Conservation (phyloP, 2,888 invertebrate species). For the Lacanobia oleracea region DNA sequence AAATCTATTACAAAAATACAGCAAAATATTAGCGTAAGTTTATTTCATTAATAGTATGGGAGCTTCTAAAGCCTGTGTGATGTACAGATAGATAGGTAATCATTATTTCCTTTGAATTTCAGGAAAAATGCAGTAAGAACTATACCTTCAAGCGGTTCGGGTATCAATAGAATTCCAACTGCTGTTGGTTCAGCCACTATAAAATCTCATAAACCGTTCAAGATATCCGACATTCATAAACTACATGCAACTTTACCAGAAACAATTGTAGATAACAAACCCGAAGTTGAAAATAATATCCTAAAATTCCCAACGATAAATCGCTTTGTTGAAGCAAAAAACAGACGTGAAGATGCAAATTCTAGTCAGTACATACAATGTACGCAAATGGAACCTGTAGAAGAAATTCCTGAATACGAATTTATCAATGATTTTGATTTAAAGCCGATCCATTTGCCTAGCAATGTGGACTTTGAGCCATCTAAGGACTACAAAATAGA, state of each 20-base stretch:
- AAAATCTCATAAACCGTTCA: constrained; percentile 77
- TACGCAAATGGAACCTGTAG: background rate
- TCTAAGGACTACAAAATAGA: constrained; percentile 70
- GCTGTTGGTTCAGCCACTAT: constrained; percentile 12
- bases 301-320: background rate
- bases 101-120: constrained; percentile 39
- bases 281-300: constrained; percentile 8
- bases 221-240: constrained; percentile 79
- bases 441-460: constrained; percentile 42
- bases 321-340: constrained; percentile 13
- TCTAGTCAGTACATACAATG: constrained; percentile 1
- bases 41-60: background rate
- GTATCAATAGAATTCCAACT: constrained; percentile 27
- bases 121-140: constrained; percentile 59
- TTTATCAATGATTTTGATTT: constrained; percentile 34
- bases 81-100: background rate
- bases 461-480: constrained; percentile 38
- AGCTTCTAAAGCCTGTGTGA: background rate
- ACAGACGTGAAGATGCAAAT: constrained; percentile 3
- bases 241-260: constrained; percentile 70
- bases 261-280: constrained; percentile 56
- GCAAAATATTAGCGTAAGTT: constrained; percentile 73
- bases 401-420: constrained; percentile 25
- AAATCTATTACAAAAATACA: constrained; percentile 79
- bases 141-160: constrained; percentile 24